phyloP scores from a whole-genome alignment of 2,888 invertebrate species.

The Thumatha senex region DNA sequence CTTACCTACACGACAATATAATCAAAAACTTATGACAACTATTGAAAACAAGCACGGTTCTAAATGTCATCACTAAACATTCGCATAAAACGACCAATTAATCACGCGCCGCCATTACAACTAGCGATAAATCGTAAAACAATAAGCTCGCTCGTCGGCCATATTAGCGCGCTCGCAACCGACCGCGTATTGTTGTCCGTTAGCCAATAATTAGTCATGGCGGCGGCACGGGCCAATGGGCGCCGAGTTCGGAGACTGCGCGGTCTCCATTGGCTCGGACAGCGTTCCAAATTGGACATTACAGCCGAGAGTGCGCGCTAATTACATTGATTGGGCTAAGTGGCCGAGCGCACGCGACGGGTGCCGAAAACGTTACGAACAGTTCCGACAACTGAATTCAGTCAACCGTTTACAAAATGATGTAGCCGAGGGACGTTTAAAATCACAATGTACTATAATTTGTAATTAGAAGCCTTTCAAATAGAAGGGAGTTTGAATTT shows the following conservation, averaged over 20 bases:
- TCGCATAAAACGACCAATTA: conserved; percentile 41
- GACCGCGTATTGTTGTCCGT: conserved; percentile 57
- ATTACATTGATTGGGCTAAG: conserved; percentile 64
- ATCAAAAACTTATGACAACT: too few species aligned
- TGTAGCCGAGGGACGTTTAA: conserved; percentile 8
- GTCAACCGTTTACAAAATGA: conserved; percentile 17
- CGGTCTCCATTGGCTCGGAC: conserved; percentile 54
- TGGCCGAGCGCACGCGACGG: conserved; percentile 13
- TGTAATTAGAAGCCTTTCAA: conserved; percentile 39
- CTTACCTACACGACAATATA: too few species aligned
- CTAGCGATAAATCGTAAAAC: conserved; percentile 56
- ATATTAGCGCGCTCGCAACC: conserved; percentile 53
- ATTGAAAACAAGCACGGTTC: too few species aligned
- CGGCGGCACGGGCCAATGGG: conserved; percentile 61
- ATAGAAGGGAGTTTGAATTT: conserved; percentile 24
- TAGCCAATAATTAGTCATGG: conserved; percentile 68
- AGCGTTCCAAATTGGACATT: conserved; percentile 52
- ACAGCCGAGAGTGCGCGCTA: conserved; percentile 48
- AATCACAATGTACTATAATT: conserved; percentile 35
- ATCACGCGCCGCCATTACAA: conserved; percentile 56
- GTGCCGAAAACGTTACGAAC: conserved; percentile 6
- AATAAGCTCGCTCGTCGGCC: conserved; percentile 55
- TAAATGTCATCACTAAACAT: conserved; percentile 1
- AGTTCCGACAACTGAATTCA: conserved; percentile 8
- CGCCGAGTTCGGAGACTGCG: conserved; percentile 42